phyloP scores from a whole-genome alignment of 1,140 invertebrate species.

The Tetragnatha versicolor region DNA sequence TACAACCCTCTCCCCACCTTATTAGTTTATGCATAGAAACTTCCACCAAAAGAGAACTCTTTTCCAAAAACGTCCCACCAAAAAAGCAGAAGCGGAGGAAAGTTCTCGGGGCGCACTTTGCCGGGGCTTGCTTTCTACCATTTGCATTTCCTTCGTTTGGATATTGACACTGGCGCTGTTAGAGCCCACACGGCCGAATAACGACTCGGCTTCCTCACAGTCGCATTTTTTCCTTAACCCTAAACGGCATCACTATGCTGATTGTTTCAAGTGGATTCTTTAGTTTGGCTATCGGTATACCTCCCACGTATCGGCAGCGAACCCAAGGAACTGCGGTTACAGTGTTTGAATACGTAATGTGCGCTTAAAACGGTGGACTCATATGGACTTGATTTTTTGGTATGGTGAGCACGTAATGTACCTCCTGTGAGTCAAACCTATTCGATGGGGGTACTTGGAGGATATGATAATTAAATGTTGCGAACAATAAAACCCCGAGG shows the following conservation, averaged over 20 bases:
- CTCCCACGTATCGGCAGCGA: constrained; percentile 8
- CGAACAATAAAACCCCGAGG: neutral
- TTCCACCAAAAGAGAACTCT: neutral
- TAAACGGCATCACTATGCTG: neutral
- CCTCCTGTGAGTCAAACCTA: neutral
- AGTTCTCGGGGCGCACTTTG: neutral
- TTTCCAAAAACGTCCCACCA: neutral
- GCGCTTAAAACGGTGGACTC: constrained; percentile 18
- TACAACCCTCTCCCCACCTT: neutral
- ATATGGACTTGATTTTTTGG: constrained; percentile 9
- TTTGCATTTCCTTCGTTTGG: constrained; percentile 32
- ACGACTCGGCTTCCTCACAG: neutral
- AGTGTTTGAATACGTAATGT: constrained; percentile 21
- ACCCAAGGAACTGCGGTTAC: neutral
- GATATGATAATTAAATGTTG: constrained; percentile 3
- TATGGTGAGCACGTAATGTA: constrained; percentile 6
- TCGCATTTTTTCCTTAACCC: neutral
- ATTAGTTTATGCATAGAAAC: constrained; percentile 30
- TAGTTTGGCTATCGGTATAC: constrained; percentile 19
- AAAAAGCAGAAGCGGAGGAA: neutral
- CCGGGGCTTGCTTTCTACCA: neutral
- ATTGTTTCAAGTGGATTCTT: constrained; percentile 29
- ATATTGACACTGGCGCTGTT: constrained; percentile 24
- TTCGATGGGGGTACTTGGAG: neutral
- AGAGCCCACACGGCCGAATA: neutral